phyloP scores from a whole-genome alignment of 2,113 vertebrate genomes.

The Labeo rohita region DNA sequence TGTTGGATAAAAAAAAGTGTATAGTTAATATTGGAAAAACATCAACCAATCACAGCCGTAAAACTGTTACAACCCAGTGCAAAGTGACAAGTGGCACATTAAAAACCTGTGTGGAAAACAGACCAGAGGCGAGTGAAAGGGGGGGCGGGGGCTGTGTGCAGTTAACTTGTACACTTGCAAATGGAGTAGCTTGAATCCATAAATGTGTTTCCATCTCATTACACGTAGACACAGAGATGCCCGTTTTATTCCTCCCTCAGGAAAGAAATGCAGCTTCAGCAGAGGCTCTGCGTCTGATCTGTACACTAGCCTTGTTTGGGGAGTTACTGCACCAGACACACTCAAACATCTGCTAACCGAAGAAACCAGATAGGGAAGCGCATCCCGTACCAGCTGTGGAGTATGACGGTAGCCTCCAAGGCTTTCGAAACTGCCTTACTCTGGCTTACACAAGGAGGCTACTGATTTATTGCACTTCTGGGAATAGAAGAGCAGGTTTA shows the following conservation, averaged over 20 bases:
- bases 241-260: constrained; percentile 35
- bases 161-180: constrained; percentile 65
- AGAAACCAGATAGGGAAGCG: constrained; percentile 33
- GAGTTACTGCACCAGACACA: constrained; percentile 22
- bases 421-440: constrained; percentile 35
- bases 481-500: constrained; percentile 28
- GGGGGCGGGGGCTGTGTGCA: constrained; percentile 53
- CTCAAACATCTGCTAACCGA: constrained; percentile 51
- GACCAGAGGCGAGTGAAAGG: constrained; percentile 37
- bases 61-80: neutral
- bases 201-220: constrained; percentile 61
- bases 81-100: constrained; percentile 1
- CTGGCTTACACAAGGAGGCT: constrained; percentile 36
- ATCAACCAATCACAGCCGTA: neutral
- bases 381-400: constrained; percentile 38
- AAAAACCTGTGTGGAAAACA: constrained; percentile 12
- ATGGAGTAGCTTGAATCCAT: constrained; percentile 34
- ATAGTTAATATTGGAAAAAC: neutral
- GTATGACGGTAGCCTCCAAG: constrained; percentile 24
- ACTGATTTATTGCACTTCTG: constrained; percentile 44
- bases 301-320: constrained; percentile 17
- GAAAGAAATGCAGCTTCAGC: neutral
- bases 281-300: constrained; percentile 44
- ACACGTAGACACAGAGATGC: constrained; percentile 54
- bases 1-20: neutral